A percentile compares a stretch with the other conserved stretches of the same genome.
These are phyloP conservation scores for Lordiphosa stackelbergi DNA, from an alignment of 1,140 invertebrate genomes.

Conservation along the genomic window DNA sequence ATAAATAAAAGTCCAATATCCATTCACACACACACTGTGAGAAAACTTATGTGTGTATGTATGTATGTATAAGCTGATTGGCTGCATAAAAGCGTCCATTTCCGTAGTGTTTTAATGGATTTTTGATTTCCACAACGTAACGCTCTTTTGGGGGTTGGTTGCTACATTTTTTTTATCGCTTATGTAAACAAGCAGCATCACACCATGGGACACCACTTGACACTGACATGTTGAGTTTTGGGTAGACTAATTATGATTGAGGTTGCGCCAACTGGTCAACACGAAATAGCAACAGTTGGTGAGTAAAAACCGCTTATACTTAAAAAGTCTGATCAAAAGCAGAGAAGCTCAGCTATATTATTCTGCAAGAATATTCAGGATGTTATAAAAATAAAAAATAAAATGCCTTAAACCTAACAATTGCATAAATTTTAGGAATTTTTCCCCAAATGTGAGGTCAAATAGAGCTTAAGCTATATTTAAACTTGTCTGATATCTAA, in stretches of 20 bases:
- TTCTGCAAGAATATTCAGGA: no score
- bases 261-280: no score
- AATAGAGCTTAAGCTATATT: no score
- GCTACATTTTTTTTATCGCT: conserved; percentile 56
- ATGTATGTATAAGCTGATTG: conserved; percentile 63
- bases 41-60: conserved; percentile 43
- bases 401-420: no score
- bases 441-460: no score
- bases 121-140: conserved; percentile 62
- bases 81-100: conserved; percentile 48
- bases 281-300: no score
- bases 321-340: no score
- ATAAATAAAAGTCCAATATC: conserved; percentile 70
- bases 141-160: conserved; percentile 32
- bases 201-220: conserved; percentile 56
- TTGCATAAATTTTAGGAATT: no score
- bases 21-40: conserved; percentile 27
- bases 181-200: conserved; percentile 71
- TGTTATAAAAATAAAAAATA: no score
- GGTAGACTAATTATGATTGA: conserved; percentile 7
- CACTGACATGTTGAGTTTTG: conserved; percentile 43
- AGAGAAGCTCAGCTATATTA: no score
- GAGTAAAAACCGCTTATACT: no score
- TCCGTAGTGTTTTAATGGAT: conserved; percentile 69
- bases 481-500: no score